Conservation (phyloP, 2,797 vertebrate genomes). For the Enteromius mattozi region DNA sequence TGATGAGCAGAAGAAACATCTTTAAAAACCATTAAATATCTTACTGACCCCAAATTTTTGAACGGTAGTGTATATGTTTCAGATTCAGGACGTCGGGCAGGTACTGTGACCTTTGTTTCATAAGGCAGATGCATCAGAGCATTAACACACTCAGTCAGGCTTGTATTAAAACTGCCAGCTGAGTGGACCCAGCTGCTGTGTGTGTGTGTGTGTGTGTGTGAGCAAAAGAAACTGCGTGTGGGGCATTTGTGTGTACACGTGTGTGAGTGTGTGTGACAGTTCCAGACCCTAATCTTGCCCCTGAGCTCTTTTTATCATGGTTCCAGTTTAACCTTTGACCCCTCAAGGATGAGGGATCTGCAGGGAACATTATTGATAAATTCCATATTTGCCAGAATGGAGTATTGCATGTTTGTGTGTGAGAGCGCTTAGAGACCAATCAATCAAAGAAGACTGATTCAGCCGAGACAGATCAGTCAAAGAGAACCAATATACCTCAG, state of each 20-base stretch:
- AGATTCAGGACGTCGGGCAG: conserved; percentile 72
- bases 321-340: conserved; percentile 86
- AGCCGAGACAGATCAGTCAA: conserved; percentile 33
- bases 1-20: too few relatives aligned
- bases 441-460: conserved; percentile 77
- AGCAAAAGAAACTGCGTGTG: conserved; percentile 20
- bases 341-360: conserved; percentile 70
- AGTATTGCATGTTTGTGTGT: conserved; percentile 64
- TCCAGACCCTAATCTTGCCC: conserved; percentile 62
- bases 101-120: conserved; percentile 73
- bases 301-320: conserved; percentile 79
- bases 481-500: conserved; percentile 34
- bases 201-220: conserved; percentile 49
- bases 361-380: conserved; percentile 83
- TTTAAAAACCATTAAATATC: too few relatives aligned
- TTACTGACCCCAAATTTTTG: too few relatives aligned
- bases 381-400: conserved; percentile 81
- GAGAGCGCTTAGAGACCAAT: conserved; percentile 75
- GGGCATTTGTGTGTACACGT: conserved; percentile 8
- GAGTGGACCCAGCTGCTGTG: conserved; percentile 77
- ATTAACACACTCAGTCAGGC: conserved; percentile 66
- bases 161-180: conserved; percentile 78
- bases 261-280: conserved; percentile 37
- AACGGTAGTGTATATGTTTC: conserved; percentile 53
- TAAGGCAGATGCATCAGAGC: conserved; percentile 70